Evolutionary conservation across 2,888 invertebrate genomes (phyloP), one percentile per base, ranked within the genome.

Genomic region (Aphrophora alni): DNA sequence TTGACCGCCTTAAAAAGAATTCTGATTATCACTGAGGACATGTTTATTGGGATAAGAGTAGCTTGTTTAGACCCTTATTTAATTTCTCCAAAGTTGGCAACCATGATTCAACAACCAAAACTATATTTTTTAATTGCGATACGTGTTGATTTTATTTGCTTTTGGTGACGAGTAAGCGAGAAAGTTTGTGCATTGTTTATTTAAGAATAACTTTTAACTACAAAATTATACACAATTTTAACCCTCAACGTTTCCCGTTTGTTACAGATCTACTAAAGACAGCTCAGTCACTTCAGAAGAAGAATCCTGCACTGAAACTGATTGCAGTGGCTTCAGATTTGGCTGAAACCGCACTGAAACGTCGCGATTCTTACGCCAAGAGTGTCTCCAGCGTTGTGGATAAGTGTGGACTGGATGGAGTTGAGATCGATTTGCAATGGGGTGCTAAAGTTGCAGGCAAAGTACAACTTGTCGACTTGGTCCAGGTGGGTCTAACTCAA

Each of bases 401-500:
- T n/a, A 82, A 83, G 33, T 81, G 82, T 21, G 84, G 83, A 14
- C 75, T 84, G 28, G 84, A 84, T 51, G 86, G 86, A 10, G 70
- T 86, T 24, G 83, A 85, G 80, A 38, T 86, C 21, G 83, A 84
- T 80, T 82, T 86, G 51, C 78, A 71, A 24, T 84, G 83, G 83
- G 81, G 79, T 33, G 81, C 83, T 38, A 74, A 78, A 28, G 81
- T 72, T 21, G 82, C 75, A 21, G 81, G 75, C 27, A 84, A 84
- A 76, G 84, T 82, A 21, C 80, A 78, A 33, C 82, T 91, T 77
- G 88, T 89, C 83, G 91, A 91, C 82, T 89, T 88, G 82, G 91
- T 92, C 86, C 90, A 92, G 91, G 92, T 92, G 88, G 87, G 88
- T 83, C 14, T 14, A 33, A 4, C 33, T n/a, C n/a, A n/a, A n/a